phyloP scores from a whole-genome alignment of 1,140 invertebrate genomes.

The Drosophila bifasciata region DNA sequence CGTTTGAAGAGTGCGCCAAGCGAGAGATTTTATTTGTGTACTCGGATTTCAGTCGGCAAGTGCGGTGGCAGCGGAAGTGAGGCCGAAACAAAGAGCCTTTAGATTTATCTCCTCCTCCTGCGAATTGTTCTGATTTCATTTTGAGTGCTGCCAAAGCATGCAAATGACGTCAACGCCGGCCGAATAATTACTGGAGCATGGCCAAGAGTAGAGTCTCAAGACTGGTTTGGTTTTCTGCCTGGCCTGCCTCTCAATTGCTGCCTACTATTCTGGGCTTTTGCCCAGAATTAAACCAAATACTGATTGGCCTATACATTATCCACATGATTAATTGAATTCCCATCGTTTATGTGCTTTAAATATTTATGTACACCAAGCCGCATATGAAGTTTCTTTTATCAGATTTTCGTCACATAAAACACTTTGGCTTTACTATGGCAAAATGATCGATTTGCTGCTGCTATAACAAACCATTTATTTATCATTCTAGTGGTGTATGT shows the following conservation, averaged over 20 bases:
- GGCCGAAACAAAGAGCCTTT: conserved; percentile 42
- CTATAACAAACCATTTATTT: conserved; percentile 35
- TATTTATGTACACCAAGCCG: conserved; percentile 17
- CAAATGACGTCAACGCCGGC: conserved; percentile 39
- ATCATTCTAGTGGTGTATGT: conserved; percentile 20
- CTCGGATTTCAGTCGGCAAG: conserved; percentile 16
- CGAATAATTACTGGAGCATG: conserved; percentile 50
- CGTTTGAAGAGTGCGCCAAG: conserved; percentile 14
- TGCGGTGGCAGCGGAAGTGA: conserved; percentile 7
- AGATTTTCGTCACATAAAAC: conserved; percentile 24
- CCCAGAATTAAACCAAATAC: no score
- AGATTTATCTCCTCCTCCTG: conserved; percentile 19
- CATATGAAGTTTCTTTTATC: not conserved
- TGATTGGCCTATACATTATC: no score
- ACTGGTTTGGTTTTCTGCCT: conserved; percentile 42
- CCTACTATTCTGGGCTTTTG: not conserved
- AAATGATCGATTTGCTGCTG: conserved; percentile 53
- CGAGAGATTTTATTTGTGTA: conserved; percentile 37
- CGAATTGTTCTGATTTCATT: conserved; percentile 58
- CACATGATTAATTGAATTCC: no score
- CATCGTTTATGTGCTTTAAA: conserved; percentile 27
- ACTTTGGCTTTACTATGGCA: conserved; percentile 37
- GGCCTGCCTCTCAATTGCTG: conserved; percentile 12
- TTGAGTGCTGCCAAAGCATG: conserved; percentile 49
- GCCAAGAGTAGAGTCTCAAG: conserved; percentile 19